Evolutionary conservation across 1,140 invertebrate genomes (phyloP).

Genomic region (Hypsibius dujardini): DNA sequence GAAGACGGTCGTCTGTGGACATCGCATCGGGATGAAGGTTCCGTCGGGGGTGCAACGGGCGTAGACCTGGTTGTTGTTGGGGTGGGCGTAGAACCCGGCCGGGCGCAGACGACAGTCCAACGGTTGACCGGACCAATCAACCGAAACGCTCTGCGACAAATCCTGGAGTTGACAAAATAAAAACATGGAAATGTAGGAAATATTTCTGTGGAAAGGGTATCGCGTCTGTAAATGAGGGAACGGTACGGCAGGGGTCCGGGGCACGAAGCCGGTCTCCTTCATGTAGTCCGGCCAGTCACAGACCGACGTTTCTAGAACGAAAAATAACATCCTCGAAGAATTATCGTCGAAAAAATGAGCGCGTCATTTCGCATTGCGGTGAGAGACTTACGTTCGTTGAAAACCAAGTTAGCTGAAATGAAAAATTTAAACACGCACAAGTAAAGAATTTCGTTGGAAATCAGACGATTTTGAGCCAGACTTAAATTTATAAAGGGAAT

Average conservation of each 20-base stretch:
- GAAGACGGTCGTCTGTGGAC: constrained; percentile 11
- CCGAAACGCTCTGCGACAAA: background rate
- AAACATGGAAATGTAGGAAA: too few species aligned
- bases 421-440: background rate
- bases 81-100: constrained; percentile 14
- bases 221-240: background rate
- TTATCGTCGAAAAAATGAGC: background rate
- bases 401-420: constrained; percentile 6
- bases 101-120: constrained; percentile 13
- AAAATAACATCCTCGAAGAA: background rate
- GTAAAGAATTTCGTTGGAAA: too few species aligned
- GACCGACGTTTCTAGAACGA: constrained; percentile 6
- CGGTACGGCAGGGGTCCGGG: background rate
- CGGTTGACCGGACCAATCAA: background rate
- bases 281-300: constrained; percentile 17
- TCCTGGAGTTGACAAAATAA: too few species aligned
- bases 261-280: background rate
- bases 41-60: constrained; percentile 15
- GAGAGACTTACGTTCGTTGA: constrained; percentile 10
- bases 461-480: too few species aligned
- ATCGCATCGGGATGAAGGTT: constrained; percentile 3
- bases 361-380: background rate
- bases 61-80: background rate
- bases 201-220: background rate
- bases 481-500: too few species aligned